phyloP scores from a whole-genome alignment of 2,888 invertebrate species.

The Volucella zonaria region DNA sequence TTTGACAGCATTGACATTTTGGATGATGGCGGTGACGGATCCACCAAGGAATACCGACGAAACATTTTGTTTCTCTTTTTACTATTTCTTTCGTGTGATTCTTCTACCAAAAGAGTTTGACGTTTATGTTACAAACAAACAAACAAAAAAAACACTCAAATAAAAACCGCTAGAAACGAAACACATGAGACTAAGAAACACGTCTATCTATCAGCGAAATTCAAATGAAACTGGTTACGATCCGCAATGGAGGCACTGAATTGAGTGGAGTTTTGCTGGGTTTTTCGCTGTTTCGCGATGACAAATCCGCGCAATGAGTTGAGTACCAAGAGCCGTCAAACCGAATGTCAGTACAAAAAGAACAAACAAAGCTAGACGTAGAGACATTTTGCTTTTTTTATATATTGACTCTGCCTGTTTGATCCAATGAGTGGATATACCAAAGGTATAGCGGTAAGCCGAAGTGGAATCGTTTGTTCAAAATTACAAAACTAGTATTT shows the following conservation, averaged over 20 bases:
- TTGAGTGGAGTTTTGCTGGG: constrained; percentile 29
- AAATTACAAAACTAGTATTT: neutral
- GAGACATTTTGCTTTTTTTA: neutral
- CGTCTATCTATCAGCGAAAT: constrained; percentile 56
- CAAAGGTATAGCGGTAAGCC: neutral
- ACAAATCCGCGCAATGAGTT: neutral
- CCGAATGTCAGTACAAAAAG: constrained; percentile 50
- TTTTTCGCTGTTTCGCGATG: constrained; percentile 24
- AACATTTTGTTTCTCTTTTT: constrained; percentile 76
- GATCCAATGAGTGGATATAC: neutral
- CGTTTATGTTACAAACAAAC: neutral
- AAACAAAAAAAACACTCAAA: constrained; percentile 27
- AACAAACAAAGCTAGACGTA: constrained; percentile 6
- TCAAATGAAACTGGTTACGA: constrained; percentile 62
- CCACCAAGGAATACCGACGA: constrained; percentile 81
- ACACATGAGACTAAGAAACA: constrained; percentile 29
- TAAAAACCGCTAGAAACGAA: constrained; percentile 15
- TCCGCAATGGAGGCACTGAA: constrained; percentile 7
- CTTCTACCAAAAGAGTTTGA: neutral
- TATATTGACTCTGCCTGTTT: no score
- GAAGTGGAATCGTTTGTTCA: constrained; percentile 15
- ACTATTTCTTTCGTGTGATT: neutral
- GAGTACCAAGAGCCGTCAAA: constrained; percentile 4
- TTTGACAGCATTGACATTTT: constrained; percentile 79
- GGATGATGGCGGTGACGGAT: constrained; percentile 78